A percentile compares a stretch with the other conserved stretches of the same genome.
phyloP scores from a whole-genome alignment of 2,797 vertebrate genomes.

The Odontamblyopus rebecca region DNA sequence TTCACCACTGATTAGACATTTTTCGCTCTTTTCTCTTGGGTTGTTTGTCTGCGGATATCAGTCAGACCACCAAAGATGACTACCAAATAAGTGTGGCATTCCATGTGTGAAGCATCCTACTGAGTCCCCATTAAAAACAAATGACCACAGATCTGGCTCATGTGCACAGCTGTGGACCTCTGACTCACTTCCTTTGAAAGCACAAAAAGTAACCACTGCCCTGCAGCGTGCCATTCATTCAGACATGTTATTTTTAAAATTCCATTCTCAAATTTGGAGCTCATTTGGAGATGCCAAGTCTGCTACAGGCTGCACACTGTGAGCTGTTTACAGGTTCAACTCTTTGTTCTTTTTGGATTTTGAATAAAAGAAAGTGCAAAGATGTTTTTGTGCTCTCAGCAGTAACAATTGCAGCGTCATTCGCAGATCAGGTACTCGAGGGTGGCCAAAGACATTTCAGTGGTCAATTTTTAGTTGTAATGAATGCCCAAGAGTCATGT shows the following conservation, averaged over 20 bases:
- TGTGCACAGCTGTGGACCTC: slow-evolving; percentile 7
- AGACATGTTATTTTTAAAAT: slow-evolving; percentile 24
- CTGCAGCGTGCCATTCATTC: slow-evolving; percentile 16
- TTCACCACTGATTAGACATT: neutral
- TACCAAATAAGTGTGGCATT: neutral
- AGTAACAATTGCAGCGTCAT: neutral
- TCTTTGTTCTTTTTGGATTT: slow-evolving; percentile 43
- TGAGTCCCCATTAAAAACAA: slow-evolving; percentile 20
- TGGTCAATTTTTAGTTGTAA: slow-evolving; percentile 28
- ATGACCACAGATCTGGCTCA: slow-evolving; percentile 6
- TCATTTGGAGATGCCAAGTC: slow-evolving; percentile 16
- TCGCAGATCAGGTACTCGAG: neutral
- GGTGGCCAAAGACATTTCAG: slow-evolving; percentile 10
- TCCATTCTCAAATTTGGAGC: slow-evolving; percentile 7
- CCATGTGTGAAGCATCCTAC: neutral
- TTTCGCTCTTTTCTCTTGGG: neutral
- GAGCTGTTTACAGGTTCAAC: slow-evolving; percentile 11
- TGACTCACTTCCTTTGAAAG: slow-evolving; percentile 15
- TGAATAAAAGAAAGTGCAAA: slow-evolving; percentile 45
- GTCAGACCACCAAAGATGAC: neutral
- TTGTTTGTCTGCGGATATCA: neutral
- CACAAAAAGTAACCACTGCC: slow-evolving; percentile 8
- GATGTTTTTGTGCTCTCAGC: slow-evolving; percentile 20
- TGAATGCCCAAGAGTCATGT: slow-evolving; percentile 26
- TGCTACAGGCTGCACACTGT: neutral